A percentile compares a stretch with the other conserved stretches of the same genome.
These are phyloP conservation scores for Chrysaora quinquecirrha DNA, from an alignment of 30 jellyfish, hydroid and myxozoan genomes.

Conservation along the genomic window DNA sequence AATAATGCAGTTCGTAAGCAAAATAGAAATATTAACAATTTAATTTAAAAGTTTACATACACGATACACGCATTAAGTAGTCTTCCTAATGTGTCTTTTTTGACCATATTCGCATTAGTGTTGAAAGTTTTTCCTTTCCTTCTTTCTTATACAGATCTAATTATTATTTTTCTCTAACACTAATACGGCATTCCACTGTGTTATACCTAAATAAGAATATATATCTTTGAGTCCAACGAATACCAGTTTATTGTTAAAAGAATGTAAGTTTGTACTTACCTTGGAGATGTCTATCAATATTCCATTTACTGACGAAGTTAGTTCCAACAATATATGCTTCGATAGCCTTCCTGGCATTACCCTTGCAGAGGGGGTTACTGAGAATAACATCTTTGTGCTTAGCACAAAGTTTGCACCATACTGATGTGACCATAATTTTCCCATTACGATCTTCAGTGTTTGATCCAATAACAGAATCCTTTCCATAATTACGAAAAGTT, in stretches of 20 bases:
- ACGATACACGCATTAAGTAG: not conserved
- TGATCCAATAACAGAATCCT: slow-evolving; percentile 26
- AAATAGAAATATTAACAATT: too few species aligned
- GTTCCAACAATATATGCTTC: slow-evolving; percentile 52
- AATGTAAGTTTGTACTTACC: slow-evolving; percentile 24
- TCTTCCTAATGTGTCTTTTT: not conserved
- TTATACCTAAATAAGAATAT: not conserved
- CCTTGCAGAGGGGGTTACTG: slow-evolving; percentile 34
- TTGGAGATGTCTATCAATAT: slow-evolving; percentile 36
- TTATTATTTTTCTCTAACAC: not conserved
- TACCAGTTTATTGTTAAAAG: not conserved
- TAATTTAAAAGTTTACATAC: not conserved
- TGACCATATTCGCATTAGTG: too few species aligned
- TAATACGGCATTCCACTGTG: not conserved
- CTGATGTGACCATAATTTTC: slow-evolving; percentile 37
- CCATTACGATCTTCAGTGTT: slow-evolving; percentile 35
- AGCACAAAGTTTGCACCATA: slow-evolving; percentile 65
- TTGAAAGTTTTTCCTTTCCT: too few species aligned
- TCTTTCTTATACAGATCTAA: not conserved
- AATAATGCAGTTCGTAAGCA: not conserved
- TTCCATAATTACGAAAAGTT: slow-evolving; percentile 41
- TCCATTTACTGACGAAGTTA: slow-evolving; percentile 40
- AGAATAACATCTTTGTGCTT: slow-evolving; percentile 39
- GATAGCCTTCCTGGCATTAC: too few species aligned
- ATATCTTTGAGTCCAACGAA: not conserved